phyloP scores from a whole-genome alignment of 2,113 vertebrate genomes.

The Spilogale gracilis region DNA sequence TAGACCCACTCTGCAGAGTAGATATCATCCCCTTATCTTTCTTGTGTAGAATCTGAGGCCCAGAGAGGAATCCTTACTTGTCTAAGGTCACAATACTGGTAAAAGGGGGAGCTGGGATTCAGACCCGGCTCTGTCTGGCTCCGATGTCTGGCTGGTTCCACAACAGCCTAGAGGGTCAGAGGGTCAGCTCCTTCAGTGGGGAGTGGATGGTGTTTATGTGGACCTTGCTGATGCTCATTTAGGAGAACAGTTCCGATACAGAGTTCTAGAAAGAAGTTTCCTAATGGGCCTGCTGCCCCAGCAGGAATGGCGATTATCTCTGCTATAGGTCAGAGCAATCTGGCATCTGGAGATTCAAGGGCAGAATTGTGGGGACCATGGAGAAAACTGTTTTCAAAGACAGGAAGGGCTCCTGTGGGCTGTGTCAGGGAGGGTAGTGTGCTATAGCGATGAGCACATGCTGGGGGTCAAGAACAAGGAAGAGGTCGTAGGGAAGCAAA shows the following conservation, averaged over 20 bases:
- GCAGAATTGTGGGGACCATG: not conserved
- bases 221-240: slow-evolving; percentile 53
- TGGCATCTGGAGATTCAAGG: not conserved
- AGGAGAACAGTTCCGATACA: slow-evolving; percentile 53
- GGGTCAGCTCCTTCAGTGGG: not conserved
- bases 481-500: not conserved
- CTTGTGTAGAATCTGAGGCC: not conserved
- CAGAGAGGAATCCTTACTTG: not conserved
- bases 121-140: not conserved
- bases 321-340: not conserved
- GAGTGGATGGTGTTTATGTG: not conserved
- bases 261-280: slow-evolving; percentile 38
- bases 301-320: not conserved
- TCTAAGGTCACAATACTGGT: not conserved
- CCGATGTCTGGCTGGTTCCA: not conserved
- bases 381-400: slow-evolving; percentile 46
- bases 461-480: not conserved
- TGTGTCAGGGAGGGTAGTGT: not conserved
- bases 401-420: not conserved
- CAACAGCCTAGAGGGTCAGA: not conserved
- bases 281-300: slow-evolving; percentile 55
- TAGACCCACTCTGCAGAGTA: not conserved
- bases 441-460: not conserved
- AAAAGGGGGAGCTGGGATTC: not conserved
- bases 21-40: not conserved